Evolutionary conservation across 2,888 invertebrate species (phyloP), one percentile per base, ranked within the genome.

Genomic region (Bombylius discolor): DNA sequence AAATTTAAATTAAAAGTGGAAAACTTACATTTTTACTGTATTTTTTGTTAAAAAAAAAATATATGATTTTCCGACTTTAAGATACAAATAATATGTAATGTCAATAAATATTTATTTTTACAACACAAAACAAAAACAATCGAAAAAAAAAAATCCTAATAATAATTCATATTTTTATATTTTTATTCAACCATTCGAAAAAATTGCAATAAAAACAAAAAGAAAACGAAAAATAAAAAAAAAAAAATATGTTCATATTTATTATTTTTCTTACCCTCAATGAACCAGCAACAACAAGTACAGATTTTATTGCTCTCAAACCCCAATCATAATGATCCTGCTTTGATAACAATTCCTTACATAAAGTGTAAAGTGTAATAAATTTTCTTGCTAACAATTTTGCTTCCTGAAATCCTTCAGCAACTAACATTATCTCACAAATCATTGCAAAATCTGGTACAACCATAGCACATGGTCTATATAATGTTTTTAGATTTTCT

Each of bases 271-370:
- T 67, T 70, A 82, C 87, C 80, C 93, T 93, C 53, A 95, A 76
- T 44, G 93, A 84, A 48, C 94, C 95, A 62, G 95, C 95, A 11
- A 96, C 94, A 3, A 96, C 95, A 53, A 96, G 76, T 49, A 96
- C 94, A 53, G 95, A 95, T 71, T 96, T 96, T 64, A 96, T 95
- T 54, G 96, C 96, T 63, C 96, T 76, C 54, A 96, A 77, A 45
- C 96, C 96, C 95, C 95, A 93, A 78, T 96, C 96, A 68, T 96
- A 96, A 72, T 96, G 96, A 71, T 96, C 95, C 73, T 94, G 90
- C 70, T 94, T 94, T 49, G 94, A 95, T 5, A 96, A 77, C 62
- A 96, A 75, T 70, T 96, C 95, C 62, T 83, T 83, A 69, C 95
- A 95, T 61, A 96, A 76, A 5, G 87, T 90, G 72, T 95, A 94